Evolutionary conservation across 2,888 invertebrate genomes (phyloP).

Genomic region (Sepioteuthis lessoniana): DNA sequence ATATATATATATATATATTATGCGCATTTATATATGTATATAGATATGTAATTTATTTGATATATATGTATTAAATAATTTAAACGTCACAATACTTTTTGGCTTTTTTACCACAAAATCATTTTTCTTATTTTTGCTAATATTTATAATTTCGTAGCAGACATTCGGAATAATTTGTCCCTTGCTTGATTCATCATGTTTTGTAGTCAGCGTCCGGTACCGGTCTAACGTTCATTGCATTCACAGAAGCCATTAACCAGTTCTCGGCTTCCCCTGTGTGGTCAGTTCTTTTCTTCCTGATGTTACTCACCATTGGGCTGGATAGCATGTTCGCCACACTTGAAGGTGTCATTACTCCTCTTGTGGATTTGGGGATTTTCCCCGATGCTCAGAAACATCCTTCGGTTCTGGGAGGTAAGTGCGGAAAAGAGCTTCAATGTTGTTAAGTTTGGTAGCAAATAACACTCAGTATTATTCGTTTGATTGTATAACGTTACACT

Average conservation of each 20-base stretch:
- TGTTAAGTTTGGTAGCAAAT: not conserved
- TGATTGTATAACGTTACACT: no score
- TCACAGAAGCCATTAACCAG: constrained; percentile 95
- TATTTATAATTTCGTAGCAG: no score
- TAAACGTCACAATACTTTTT: no score
- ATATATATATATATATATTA: no score
- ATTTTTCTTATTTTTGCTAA: no score
- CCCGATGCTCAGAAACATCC: constrained; percentile 76
- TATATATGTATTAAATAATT: no score
- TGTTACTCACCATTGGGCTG: constrained; percentile 92
- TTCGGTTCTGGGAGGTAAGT: constrained; percentile 56
- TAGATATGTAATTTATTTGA: no score
- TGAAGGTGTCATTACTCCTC: constrained; percentile 95
- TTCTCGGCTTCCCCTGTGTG: constrained; percentile 94
- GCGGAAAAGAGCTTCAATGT: not conserved
- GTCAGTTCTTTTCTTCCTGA: constrained; percentile 95
- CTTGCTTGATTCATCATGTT: not conserved
- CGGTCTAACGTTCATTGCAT: constrained; percentile 94
- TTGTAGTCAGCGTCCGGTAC: constrained; percentile 94
- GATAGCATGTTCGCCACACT: constrained; percentile 96
- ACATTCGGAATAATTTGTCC: not conserved
- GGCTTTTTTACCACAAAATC: no score
- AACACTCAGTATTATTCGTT: no score
- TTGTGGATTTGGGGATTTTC: constrained; percentile 93
- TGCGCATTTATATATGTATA: no score